Evolutionary conservation across 2,888 invertebrate genomes (phyloP), one percentile per base, ranked within the genome.

Genomic region (Metellina segmentata): DNA sequence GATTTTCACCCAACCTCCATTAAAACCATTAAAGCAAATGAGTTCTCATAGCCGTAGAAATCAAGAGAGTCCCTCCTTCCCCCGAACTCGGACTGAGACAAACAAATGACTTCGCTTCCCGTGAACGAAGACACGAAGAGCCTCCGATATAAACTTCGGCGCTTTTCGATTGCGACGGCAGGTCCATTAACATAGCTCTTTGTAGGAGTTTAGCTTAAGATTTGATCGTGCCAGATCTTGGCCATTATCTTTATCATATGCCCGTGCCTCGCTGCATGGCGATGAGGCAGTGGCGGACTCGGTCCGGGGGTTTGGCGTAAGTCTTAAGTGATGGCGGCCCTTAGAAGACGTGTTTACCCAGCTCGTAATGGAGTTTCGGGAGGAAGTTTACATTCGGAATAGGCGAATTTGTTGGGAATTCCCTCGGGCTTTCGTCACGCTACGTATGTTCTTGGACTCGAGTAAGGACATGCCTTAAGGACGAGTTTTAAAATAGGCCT

Each of bases 111-210:
- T 89, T 13, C 53, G 20, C 13, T 48, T 69, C 9, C 61, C 61
- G 75, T 75, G 61, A 69, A 74, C 75, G 88, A 81, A 81, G 61
- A 51, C 69, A 74, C 20, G 69, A 53, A 81, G 53, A 72, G 53
- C 79, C 79, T 72, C 72, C 87, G 79, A 87, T 52, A 81, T 69
- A 81, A 88, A 88, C 74, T 81, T 81, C 16, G 72, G 72, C 20
- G 70, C 71, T 69, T 52, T 16, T 20, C 88, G 20, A 88, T 81
- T 81, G 75, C 81, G 69, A 16, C 81, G 53, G 53, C 81, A 88
- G 61, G 81, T 81, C 81, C 88, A 88, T 88, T 88, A 81, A 74
- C 88, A 88, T 88, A 88, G 20, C 88, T 88, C 88, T 88, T 88
- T 81, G 81, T 75, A 70, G 69, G 81, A 81, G 81, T 87, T 87